These are phyloP conservation scores for Condylura cristata DNA, from an alignment of 2,113 vertebrate genomes.

Conservation along the genomic window DNA sequence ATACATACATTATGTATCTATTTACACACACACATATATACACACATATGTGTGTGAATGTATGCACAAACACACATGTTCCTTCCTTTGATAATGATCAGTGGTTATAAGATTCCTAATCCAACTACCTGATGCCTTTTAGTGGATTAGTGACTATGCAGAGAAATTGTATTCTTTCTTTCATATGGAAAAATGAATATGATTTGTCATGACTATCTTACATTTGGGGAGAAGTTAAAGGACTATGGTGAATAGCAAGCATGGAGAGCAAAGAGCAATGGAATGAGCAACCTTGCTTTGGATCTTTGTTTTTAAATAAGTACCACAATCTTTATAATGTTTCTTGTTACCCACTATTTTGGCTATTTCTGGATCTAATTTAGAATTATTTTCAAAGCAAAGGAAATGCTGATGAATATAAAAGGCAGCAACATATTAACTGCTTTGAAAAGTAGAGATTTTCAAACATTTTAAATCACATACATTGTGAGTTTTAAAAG, in stretches of 20 bases:
- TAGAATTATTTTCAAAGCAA: conserved; percentile 34
- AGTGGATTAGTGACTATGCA: not conserved
- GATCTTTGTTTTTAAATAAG: not conserved
- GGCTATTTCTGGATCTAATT: not conserved
- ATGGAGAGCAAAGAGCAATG: not conserved
- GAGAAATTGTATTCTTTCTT: not conserved
- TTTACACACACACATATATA: no score
- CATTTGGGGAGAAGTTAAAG: not conserved
- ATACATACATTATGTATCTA: no score
- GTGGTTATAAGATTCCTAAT: conserved; percentile 61
- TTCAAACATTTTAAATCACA: conserved; percentile 10
- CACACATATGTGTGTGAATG: no score
- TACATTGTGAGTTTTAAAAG: not conserved
- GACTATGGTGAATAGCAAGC: not conserved
- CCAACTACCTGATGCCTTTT: conserved; percentile 25
- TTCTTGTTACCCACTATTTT: not conserved
- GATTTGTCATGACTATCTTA: not conserved
- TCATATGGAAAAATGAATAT: conserved; percentile 12
- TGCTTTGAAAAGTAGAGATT: not conserved
- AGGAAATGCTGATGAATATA: not conserved
- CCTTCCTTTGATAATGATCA: conserved; percentile 30
- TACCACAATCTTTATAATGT: not conserved
- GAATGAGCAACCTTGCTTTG: not conserved
- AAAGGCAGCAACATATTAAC: not conserved
- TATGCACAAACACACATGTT: not conserved